phyloP scores from a whole-genome alignment of 2,888 invertebrate genomes.

The Yponomeuta sedellus region DNA sequence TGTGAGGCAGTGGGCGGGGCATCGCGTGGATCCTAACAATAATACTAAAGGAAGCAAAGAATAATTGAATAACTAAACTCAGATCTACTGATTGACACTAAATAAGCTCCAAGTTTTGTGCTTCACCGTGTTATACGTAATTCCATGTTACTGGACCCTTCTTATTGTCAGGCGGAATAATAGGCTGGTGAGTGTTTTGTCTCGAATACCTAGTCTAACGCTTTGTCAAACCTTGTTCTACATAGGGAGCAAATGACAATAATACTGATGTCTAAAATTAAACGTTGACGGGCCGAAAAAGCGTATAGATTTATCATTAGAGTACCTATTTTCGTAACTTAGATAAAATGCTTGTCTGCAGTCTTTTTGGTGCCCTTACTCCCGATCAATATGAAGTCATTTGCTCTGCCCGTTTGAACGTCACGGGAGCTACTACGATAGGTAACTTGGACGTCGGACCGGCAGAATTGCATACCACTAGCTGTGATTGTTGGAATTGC shows the following conservation, averaged over 20 bases:
- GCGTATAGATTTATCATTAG: not conserved
- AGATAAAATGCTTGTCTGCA: slow-evolving; percentile 3
- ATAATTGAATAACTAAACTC: slow-evolving; percentile 6
- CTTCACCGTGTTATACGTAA: not conserved
- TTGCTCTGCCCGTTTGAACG: not conserved
- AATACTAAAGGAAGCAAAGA: slow-evolving; percentile 10
- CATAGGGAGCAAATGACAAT: slow-evolving; percentile 8
- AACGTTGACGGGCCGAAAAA: not conserved
- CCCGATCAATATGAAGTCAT: not conserved
- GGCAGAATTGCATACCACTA: slow-evolving; percentile 39
- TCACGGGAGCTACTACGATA: not conserved
- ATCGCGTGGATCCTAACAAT: slow-evolving; percentile 3
- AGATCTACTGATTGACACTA: slow-evolving; percentile 14
- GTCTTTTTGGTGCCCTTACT: not conserved
- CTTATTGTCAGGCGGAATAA: slow-evolving; percentile 13
- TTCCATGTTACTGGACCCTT: slow-evolving; percentile 5
- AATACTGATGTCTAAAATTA: slow-evolving; percentile 2
- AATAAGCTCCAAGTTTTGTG: slow-evolving; percentile 9
- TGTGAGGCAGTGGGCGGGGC: slow-evolving; percentile 14
- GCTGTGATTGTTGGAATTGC: slow-evolving; percentile 56
- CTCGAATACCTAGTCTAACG: slow-evolving; percentile 1
- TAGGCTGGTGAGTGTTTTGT: slow-evolving; percentile 2
- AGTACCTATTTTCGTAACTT: not conserved
- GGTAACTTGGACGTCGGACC: not conserved
- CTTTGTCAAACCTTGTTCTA: not conserved